Conservation (phyloP, 2,113 vertebrate genomes). For the Chlorodrepanis virens region DNA sequence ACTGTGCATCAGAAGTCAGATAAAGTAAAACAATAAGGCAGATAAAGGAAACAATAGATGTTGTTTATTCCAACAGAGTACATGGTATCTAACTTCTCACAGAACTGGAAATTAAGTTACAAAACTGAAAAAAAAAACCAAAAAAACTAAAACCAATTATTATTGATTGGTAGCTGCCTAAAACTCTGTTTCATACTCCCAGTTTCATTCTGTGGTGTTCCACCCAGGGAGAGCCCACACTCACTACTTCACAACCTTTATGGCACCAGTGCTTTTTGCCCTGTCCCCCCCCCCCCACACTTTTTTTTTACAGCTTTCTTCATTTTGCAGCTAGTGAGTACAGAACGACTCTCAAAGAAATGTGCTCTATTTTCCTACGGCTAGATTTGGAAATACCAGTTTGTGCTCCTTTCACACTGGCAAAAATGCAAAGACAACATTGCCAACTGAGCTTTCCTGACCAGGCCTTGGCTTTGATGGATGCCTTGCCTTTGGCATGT, state of each 20-base stretch:
- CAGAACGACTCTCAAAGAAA: neutral
- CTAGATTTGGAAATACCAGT: neutral
- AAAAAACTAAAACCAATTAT: fast-evolving
- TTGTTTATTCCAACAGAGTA: neutral
- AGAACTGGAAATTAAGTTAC: neutral
- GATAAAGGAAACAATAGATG: neutral
- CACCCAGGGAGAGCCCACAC: neutral
- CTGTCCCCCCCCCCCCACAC: fast-evolving
- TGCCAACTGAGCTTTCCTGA: neutral
- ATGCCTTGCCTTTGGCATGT: neutral
- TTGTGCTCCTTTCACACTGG: neutral
- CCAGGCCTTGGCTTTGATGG: neutral
- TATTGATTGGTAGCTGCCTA: neutral
- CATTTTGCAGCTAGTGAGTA: neutral
- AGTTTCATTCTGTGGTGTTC: neutral
- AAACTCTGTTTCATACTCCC: neutral
- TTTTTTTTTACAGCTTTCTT: neutral
- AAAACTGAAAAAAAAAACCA: neutral
- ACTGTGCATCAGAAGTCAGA: neutral
- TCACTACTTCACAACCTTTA: neutral
- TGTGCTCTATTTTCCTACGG: neutral
- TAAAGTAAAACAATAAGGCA: neutral
- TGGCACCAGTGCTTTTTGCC: neutral
- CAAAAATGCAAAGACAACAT: neutral
- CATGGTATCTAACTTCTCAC: neutral